These are phyloP conservation scores for Panonychus citri DNA, from an alignment of 1,140 invertebrate genomes.

Conservation along the genomic window DNA sequence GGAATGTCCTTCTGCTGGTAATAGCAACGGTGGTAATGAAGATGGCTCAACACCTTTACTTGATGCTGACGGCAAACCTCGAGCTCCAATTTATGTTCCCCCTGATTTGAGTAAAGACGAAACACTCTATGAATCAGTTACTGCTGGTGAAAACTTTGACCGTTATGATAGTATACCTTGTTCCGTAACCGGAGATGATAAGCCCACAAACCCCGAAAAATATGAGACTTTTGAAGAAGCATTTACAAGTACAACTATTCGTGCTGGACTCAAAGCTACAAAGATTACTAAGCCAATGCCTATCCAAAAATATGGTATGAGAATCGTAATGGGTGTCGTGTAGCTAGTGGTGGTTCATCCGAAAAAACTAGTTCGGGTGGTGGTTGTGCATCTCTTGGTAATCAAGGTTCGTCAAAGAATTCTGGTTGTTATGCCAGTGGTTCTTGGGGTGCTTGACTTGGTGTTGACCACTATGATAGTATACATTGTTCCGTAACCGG, in stretches of 20 bases:
- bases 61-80: constrained; percentile 8
- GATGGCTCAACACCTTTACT: constrained; percentile 12
- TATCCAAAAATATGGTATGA: constrained; percentile 72
- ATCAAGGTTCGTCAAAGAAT: no score
- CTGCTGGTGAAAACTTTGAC: constrained; percentile 62
- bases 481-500: constrained; percentile 57
- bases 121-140: constrained; percentile 35
- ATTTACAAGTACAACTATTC: constrained; percentile 32
- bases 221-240: constrained; percentile 45
- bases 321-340: constrained; percentile 52
- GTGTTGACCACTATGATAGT: constrained; percentile 56
- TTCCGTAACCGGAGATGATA: constrained; percentile 36
- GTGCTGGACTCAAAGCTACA: constrained; percentile 44
- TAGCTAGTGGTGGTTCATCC: no score
- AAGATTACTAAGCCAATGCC: constrained; percentile 71
- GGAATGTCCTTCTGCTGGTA: constrained; percentile 10
- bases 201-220: constrained; percentile 26
- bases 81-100: constrained; percentile 40
- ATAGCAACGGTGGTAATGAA: constrained; percentile 5
- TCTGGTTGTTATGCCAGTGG: no score
- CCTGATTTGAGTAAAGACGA: constrained; percentile 38
- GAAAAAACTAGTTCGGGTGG: no score
- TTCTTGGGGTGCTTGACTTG: no score
- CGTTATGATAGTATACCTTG: constrained; percentile 62
- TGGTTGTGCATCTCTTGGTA: no score